Evolutionary conservation across 2,113 vertebrate genomes (phyloP).

Genomic region (Brachypodius melanocephalos): DNA sequence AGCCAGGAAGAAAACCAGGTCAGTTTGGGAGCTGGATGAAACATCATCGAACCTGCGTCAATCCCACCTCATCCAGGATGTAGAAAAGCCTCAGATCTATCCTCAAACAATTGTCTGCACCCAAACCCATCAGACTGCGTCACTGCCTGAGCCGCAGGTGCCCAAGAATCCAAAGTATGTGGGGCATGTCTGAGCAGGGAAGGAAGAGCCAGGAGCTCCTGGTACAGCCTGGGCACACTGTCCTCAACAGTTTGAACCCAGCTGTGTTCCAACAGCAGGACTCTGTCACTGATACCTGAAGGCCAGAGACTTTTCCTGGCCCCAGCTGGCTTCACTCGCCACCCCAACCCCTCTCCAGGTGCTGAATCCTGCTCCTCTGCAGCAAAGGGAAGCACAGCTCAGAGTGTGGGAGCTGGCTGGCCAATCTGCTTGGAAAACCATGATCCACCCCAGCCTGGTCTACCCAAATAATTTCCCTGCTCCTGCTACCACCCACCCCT

Average conservation of each 20-base stretch:
- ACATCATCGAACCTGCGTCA: not conserved
- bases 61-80: not conserved
- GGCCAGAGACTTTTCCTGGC: not conserved
- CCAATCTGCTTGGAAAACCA: fast-evolving
- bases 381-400: not conserved
- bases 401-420: fast-evolving
- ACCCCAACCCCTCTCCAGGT: not conserved
- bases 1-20: not conserved
- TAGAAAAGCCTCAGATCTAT: not conserved
- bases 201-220: fast-evolving
- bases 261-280: not conserved
- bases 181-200: fast-evolving
- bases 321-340: not conserved
- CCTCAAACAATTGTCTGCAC: not conserved
- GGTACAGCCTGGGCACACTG: not conserved
- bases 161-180: not conserved
- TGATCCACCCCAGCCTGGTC: not conserved
- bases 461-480: not conserved
- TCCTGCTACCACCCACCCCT: not conserved
- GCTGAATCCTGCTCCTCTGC: not conserved
- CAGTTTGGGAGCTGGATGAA: not conserved
- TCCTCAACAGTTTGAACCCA: not conserved
- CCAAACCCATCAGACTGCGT: not conserved
- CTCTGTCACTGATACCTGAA: not conserved
- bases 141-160: not conserved